Conservation (phyloP, 2,797 vertebrate genomes). For the Parambassis ranga region DNA sequence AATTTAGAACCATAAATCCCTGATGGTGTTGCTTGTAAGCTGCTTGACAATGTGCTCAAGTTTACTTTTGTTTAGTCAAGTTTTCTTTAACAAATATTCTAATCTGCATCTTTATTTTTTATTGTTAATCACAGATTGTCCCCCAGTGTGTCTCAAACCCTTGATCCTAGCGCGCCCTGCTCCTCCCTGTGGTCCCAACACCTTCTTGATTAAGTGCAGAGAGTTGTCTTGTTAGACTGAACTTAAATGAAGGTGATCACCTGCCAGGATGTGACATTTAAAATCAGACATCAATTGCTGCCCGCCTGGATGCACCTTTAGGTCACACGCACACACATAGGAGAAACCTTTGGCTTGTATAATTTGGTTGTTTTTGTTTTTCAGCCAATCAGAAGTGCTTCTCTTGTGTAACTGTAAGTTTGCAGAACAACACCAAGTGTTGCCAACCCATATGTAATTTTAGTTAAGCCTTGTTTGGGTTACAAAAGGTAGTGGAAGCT, state of each 20-base stretch:
- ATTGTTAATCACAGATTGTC: not conserved
- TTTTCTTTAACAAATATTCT: not conserved
- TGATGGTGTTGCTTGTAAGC: too few relatives aligned
- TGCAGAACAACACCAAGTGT: constrained; percentile 8
- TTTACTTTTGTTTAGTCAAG: not conserved
- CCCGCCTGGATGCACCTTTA: not conserved
- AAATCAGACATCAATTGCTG: constrained; percentile 19
- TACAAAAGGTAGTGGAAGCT: constrained; percentile 19
- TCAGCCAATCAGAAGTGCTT: not conserved
- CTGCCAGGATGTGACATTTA: constrained; percentile 42
- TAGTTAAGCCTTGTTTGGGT: constrained; percentile 16
- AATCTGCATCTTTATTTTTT: not conserved
- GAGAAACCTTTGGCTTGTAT: constrained; percentile 20
- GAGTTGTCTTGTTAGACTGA: constrained; percentile 12
- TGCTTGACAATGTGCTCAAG: too few relatives aligned
- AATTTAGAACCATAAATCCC: too few relatives aligned
- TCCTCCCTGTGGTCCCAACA: not conserved
- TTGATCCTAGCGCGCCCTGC: too few relatives aligned
- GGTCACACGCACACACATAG: constrained; percentile 15
- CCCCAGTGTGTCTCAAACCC: not conserved
- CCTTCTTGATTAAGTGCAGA: constrained; percentile 13
- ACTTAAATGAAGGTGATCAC: constrained; percentile 28
- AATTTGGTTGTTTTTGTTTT: constrained; percentile 8
- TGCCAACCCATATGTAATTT: not conserved
- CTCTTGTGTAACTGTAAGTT: constrained; percentile 34